A percentile compares a stretch with the other conserved stretches of the same genome.
Evolutionary conservation across 2,797 vertebrate species (phyloP).

Genomic region (Siniperca undulata): DNA sequence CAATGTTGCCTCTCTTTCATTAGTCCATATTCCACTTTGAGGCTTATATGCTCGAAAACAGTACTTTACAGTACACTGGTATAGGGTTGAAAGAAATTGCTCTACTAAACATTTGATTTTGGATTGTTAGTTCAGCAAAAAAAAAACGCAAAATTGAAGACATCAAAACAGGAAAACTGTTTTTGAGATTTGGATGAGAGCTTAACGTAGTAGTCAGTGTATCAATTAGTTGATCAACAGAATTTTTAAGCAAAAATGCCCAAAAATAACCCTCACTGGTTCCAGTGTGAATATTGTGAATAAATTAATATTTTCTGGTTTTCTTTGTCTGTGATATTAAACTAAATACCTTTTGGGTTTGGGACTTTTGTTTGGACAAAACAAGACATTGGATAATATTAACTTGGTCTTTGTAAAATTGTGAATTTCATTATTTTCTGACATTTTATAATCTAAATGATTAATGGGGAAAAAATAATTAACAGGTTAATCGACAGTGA

Average conservation of each 20-base stretch:
- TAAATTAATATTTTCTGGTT: not conserved
- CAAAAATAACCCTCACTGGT: not conserved
- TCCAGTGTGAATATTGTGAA: not conserved
- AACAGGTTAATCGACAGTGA: not conserved
- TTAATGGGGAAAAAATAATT: not conserved
- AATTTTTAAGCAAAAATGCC: not conserved
- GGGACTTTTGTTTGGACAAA: not conserved
- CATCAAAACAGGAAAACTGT: not conserved
- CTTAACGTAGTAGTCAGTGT: not conserved
- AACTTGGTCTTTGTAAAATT: too few relatives aligned
- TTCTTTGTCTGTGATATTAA: not conserved
- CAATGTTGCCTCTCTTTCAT: not conserved
- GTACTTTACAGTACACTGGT: too few relatives aligned
- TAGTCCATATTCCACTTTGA: not conserved
- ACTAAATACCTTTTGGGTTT: not conserved
- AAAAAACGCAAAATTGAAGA: too few relatives aligned
- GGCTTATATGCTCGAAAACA: too few relatives aligned
- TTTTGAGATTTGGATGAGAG: not conserved
- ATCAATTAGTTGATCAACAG: not conserved
- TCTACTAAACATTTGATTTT: too few relatives aligned
- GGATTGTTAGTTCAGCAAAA: not conserved
- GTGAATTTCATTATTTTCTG: not conserved
- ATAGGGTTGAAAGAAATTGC: too few relatives aligned
- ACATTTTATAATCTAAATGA: not conserved
- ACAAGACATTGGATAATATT: not conserved